Evolutionary conservation across 2,888 invertebrate species (phyloP).

Genomic region (Mactromeris polynyma): DNA sequence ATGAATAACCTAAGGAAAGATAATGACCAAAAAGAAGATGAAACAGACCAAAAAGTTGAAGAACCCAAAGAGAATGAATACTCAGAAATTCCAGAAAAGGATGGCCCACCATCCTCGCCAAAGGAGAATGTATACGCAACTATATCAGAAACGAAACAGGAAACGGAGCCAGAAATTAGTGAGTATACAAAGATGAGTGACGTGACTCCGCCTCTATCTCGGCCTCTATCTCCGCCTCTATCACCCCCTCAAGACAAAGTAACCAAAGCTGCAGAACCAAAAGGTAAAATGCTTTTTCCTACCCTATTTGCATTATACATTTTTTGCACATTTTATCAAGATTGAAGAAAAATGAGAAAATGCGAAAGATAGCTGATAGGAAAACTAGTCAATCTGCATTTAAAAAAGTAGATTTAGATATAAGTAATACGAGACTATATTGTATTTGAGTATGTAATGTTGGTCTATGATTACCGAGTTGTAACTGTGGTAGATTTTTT

Average conservation of each 20-base stretch:
- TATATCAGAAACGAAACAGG: conserved; percentile 42
- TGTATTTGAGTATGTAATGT: no score
- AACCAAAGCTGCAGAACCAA: not conserved
- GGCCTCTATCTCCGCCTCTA: no score
- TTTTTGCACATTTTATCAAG: no score
- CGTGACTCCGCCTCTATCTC: no score
- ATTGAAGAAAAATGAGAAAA: no score
- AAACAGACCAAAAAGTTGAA: not conserved
- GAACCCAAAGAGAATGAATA: conserved; percentile 55
- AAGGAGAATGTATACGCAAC: conserved; percentile 63
- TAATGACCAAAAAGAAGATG: not conserved
- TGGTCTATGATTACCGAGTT: no score
- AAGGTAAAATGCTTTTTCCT: not conserved
- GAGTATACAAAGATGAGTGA: conserved; percentile 25
- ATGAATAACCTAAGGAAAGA: conserved; percentile 46
- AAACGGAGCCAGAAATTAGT: conserved; percentile 11
- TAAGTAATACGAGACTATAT: no score
- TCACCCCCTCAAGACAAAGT: not conserved
- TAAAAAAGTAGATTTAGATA: no score
- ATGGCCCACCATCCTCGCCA: conserved; percentile 27
- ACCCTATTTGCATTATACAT: not conserved
- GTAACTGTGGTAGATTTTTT: no score
- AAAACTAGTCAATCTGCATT: no score
- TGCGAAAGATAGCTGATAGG: no score
- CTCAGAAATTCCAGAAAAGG: conserved; percentile 64